phyloP scores from a whole-genome alignment of 2,113 vertebrate species.

The Cnemophilus loriae region DNA sequence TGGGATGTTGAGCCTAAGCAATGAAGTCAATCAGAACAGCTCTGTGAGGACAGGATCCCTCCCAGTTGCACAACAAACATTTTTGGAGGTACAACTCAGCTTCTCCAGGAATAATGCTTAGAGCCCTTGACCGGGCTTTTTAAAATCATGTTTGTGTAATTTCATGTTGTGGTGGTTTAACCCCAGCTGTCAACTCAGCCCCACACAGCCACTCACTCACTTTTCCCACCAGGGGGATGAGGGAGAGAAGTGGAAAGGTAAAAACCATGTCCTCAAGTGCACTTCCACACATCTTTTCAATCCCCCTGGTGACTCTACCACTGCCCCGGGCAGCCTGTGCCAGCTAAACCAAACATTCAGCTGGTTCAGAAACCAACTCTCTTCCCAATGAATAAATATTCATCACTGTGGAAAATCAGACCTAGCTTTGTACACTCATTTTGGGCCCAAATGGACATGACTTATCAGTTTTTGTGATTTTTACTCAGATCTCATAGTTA shows the following conservation, averaged over 20 bases:
- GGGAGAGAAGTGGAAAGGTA: neutral
- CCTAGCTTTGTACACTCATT: neutral
- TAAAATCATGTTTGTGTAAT: neutral
- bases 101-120: neutral
- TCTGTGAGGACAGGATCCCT: neutral
- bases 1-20: neutral
- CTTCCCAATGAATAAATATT: neutral
- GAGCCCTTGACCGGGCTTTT: neutral
- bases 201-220: neutral
- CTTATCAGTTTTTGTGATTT: neutral
- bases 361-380: neutral
- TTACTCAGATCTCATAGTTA: neutral
- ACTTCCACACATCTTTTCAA: neutral
- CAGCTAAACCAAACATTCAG: too few relatives aligned
- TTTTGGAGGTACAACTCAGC: neutral
- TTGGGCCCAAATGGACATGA: neutral
- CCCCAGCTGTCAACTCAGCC: neutral
- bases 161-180: neutral
- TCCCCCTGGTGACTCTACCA: neutral
- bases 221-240: accelerated
- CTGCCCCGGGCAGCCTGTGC: neutral
- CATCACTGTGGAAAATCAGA: neutral
- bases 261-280: neutral
- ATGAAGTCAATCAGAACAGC: neutral
- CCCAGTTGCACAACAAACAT: neutral